Evolutionary conservation across 2,888 invertebrate genomes (phyloP), one percentile per base, ranked within the genome.

Genomic region (Chymomyza caudatula): DNA sequence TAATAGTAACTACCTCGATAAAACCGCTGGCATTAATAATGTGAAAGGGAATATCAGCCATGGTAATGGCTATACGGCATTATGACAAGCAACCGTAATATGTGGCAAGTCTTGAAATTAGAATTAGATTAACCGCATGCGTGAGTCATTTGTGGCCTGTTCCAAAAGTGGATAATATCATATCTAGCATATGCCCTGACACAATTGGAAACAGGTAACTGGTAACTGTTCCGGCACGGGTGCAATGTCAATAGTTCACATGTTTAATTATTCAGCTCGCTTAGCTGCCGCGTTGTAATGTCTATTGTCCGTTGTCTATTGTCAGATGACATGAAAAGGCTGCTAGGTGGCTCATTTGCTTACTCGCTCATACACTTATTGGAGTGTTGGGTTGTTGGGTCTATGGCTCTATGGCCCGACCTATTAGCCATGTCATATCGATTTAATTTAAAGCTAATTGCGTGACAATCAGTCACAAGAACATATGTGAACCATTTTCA

Each of bases 381-480:
- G 44, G 49, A 52, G 47, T 44, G 61, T 52, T 71, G 59, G 56
- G 60, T 47, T 53, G 58, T 4, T 5, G 19, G 11, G 54, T 42
- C 29, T 54, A 44, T 43, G 29, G 29, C 29, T 11, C 29, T 47
- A 17, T 47, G 5, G 22, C 22, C 20, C 6, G 37, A 51, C 59
- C 51, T 59, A 49, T 60, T 60, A 60, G 13, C 57, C 42, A 15
- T 11, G 29, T n/a, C 52, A 56, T 80, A 80, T 80, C 81, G 80
- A 80, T 80, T 80, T 69, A 74, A 67, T 71, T 80, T 71, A 66
- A 81, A 69, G 74, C 76, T 83, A 80, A 80, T 80, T 80, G 84
- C 80, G 81, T 83, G 80, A 83, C 80, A 74, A 83, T 83, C 83
- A 74, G 70, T 63, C 76, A 66, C 74, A 74, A 59, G n/a, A 62